Base-by-base conservation (phyloP, 53 echinoderm and acorn worm species). In the Mesocentrotus franciscanus region DNA sequence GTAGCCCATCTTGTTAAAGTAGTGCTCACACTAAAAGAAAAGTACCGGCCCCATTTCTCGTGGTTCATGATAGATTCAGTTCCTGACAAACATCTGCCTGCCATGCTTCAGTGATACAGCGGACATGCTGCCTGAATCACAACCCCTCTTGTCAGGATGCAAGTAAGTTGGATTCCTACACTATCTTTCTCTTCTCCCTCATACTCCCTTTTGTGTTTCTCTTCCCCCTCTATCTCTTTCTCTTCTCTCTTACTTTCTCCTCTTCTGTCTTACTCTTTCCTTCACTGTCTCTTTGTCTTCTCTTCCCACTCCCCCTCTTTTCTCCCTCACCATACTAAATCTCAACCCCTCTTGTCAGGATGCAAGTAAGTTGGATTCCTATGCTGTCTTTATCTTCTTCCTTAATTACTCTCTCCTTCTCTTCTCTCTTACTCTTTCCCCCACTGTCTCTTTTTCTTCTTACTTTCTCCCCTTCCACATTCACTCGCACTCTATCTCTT, bases 101-200 rank as follows among this genome's bases (percentile, higher is more conserved):
- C 98, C 98, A 58, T 96, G 95, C 68, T 97, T 96, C 95, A 95
- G 92, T 58, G 96, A 96, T 9, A 56, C 97, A n/a, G 92, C 95
- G 8, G 96, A 97, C 17, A 93, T 98, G 34, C 30, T 98, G 20
- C 97, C 97, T 24, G 55, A 79, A 33, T 95, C 97, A 13, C 87
- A 90, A 71, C 95, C 97, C 24, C 96, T 98, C 39, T 60, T 97
- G 26, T 96, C 97, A 95, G 96, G 97, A 22, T 96, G 96, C 97
- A 98, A 98, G 98, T 98, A 94, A 97, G 98, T 96, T 13, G 49
- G 4, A 57, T 90, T 36, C 29, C 3, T 94, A 91, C n/a, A 14
- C 78, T 15, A 15, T 36, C 16, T 2, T n/a, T n/a, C 62, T 18
- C 6, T 59, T 5, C 59, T 61, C 12, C 61, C 14, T 1, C 15